phyloP scores from a whole-genome alignment of 92 coral and sea anemone genomes.

The Paramuricea clavata region DNA sequence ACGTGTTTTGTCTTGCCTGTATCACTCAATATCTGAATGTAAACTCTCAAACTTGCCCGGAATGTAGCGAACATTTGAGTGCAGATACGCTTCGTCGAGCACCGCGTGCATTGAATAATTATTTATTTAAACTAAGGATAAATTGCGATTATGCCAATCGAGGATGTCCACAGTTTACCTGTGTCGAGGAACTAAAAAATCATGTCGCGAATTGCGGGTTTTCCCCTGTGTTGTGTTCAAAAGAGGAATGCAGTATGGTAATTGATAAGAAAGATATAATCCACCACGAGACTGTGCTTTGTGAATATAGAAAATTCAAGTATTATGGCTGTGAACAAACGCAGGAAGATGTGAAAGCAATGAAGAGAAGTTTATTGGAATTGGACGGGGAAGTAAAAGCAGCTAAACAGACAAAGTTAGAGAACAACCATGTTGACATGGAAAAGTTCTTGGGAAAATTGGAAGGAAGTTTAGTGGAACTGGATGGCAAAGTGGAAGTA shows the following conservation, averaged over 20 bases:
- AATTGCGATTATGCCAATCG: slow-evolving; percentile 59
- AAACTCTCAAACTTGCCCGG: slow-evolving; percentile 57
- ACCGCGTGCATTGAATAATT: slow-evolving; percentile 61
- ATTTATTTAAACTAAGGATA: slow-evolving; percentile 53
- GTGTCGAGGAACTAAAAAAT: slow-evolving; percentile 32
- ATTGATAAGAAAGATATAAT: not conserved
- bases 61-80: slow-evolving; percentile 55
- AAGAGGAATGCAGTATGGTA: slow-evolving; percentile 48
- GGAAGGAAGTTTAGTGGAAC: too few relatives aligned
- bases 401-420: too few relatives aligned
- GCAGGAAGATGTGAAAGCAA: not conserved
- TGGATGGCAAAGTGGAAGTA: too few relatives aligned
- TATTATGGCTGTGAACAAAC: not conserved
- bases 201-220: slow-evolving; percentile 56
- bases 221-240: slow-evolving; percentile 56
- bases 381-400: too few relatives aligned
- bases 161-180: slow-evolving; percentile 57
- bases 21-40: slow-evolving; percentile 56
- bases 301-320: slow-evolving; percentile 3
- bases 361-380: not conserved
- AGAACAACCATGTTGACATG: too few relatives aligned
- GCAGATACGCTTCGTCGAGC: slow-evolving; percentile 44
- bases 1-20: slow-evolving; percentile 74
- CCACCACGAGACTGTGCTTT: not conserved
- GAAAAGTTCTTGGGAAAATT: too few relatives aligned